Evolutionary conservation across 1,140 invertebrate species (phyloP).

Genomic region (Chrysopa pallens): DNA sequence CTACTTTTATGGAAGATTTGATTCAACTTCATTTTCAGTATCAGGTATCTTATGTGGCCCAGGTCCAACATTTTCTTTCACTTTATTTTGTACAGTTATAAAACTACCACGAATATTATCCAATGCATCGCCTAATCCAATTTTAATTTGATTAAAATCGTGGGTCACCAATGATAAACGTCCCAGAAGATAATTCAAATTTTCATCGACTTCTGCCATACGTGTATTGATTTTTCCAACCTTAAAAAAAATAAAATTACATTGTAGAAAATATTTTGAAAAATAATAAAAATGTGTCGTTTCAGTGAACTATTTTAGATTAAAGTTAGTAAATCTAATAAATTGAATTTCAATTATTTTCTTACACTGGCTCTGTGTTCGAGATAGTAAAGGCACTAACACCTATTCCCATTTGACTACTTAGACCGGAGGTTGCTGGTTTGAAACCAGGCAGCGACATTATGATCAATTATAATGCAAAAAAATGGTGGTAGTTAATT

Average conservation of each 20-base stretch:
- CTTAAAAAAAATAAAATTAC: slow-evolving; percentile 20
- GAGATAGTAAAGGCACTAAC: no score
- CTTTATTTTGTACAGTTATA: slow-evolving; percentile 40
- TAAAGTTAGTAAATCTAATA: neutral
- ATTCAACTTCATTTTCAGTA: neutral
- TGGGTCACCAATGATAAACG: slow-evolving; percentile 62
- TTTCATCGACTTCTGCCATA: slow-evolving; percentile 64
- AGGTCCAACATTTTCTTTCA: slow-evolving; percentile 20
- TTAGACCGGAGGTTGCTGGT: no score
- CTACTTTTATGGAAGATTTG: no score
- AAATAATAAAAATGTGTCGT: slow-evolving; percentile 1
- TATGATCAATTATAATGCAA: no score
- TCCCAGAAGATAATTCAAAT: slow-evolving; percentile 70
- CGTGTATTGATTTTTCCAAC: slow-evolving; percentile 56
- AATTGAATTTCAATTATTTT: slow-evolving; percentile 2
- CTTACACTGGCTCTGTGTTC: no score
- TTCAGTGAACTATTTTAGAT: no score
- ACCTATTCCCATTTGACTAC: no score
- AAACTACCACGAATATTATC: slow-evolving; percentile 53
- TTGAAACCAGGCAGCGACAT: no score
- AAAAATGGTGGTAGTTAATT: no score
- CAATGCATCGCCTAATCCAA: slow-evolving; percentile 46
- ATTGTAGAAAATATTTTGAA: slow-evolving; percentile 3
- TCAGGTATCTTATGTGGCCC: slow-evolving; percentile 18
- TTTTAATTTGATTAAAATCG: slow-evolving; percentile 72